Conservation (phyloP, 1,140 invertebrate species). For the Hylaeus volcanicus region DNA sequence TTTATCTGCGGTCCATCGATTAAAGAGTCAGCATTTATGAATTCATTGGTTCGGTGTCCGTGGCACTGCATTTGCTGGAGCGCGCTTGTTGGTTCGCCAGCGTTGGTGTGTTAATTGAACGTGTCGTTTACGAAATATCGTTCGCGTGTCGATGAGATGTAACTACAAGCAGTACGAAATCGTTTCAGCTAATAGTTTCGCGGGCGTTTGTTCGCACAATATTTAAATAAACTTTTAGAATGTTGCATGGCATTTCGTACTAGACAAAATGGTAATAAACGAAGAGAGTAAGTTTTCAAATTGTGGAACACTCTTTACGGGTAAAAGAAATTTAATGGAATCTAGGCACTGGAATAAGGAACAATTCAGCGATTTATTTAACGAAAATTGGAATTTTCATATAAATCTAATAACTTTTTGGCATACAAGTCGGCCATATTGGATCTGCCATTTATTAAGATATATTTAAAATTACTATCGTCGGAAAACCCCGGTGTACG, state of each 20-base stretch:
- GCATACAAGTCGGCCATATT: too few relatives aligned
- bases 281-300: too few relatives aligned
- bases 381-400: too few relatives aligned
- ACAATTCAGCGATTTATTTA: too few relatives aligned
- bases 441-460: too few relatives aligned
- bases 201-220: neutral
- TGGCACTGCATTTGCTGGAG: neutral
- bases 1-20: neutral
- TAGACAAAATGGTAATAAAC: neutral
- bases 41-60: slow-evolving; percentile 13
- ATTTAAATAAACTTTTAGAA: slow-evolving; percentile 1
- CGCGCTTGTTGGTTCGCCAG: neutral
- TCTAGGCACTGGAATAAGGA: too few relatives aligned
- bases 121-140: neutral
- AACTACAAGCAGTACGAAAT: neutral
- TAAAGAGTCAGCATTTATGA: slow-evolving; percentile 9
- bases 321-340: too few relatives aligned
- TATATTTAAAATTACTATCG: too few relatives aligned
- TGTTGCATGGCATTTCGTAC: neutral
- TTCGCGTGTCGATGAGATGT: neutral
- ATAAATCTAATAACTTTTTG: too few relatives aligned
- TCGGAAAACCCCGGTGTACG: too few relatives aligned
- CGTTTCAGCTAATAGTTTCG: neutral
- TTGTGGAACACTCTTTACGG: too few relatives aligned
- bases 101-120: slow-evolving; percentile 19